Base-by-base conservation (phyloP, 2,797 vertebrate genomes). In the Neopelma chrysocephalum region DNA sequence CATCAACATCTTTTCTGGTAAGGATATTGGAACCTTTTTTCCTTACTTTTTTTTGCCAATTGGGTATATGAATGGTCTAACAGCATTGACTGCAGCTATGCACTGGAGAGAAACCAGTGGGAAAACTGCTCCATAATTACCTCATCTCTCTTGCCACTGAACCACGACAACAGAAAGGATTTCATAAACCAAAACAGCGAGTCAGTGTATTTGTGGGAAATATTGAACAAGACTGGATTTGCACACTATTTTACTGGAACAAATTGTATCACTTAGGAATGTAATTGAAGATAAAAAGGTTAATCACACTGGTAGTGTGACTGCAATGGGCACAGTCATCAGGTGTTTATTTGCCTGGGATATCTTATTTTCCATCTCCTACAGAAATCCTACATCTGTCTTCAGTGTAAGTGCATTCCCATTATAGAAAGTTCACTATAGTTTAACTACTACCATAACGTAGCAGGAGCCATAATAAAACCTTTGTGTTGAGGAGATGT, bases 261-360 rank as follows among this genome's bases (percentile, higher is more conserved):
- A 94, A 96, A 94, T 81, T 87, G 42, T 70, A 89, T 87, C 83
- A 79, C 79, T 91, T 84, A 88, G 72, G 76, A 88, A 81, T 10
- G 58, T 88, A 88, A 91, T 82, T 90, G 88, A 93, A 94, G 89
- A 91, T 87, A 82, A 88, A 69, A 86, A 91, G 86, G 79, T 90
- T 95, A 96, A 92, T 93, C 66, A 40, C 45, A 57, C 29, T 31
- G 36, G 51, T 18, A 70, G 56, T 76, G 64, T 11, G 64, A 48
- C 58, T 87, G 80, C 62, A 58, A 29, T 1, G 20, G 79, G 66
- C 66, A 94, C 57, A 62, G 81, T 14, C 88, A 82, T 70, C 88
- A 92, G 88, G 80, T 79, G 76, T 66, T 80, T 90, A 40, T 82
- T 87, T 86, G 65, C 51, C 66, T 48, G 57, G 56, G 80, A 61